Conservation (phyloP, 2,888 invertebrate species). For the Megastigmus dorsalis region DNA sequence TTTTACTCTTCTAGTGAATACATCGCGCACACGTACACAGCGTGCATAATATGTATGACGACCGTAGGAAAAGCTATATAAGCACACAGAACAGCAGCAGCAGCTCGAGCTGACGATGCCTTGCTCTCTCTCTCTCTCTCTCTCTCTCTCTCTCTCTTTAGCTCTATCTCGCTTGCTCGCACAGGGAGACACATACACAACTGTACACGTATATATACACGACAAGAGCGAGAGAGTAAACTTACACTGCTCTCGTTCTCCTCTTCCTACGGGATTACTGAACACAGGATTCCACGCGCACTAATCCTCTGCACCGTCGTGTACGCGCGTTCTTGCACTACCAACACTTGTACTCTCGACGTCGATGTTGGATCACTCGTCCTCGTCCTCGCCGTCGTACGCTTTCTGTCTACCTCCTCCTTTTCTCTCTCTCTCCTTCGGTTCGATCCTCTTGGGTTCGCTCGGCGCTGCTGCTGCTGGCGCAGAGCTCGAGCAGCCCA, state of each 20-base stretch:
- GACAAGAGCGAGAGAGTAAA: neutral
- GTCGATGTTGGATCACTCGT: slow-evolving; percentile 1
- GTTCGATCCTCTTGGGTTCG: slow-evolving; percentile 26
- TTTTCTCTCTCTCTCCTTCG: neutral
- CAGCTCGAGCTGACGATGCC: slow-evolving; percentile 16
- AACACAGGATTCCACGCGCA: slow-evolving; percentile 15
- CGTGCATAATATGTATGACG: neutral
- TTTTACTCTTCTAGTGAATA: no score
- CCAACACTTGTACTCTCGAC: no score
- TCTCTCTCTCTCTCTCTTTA: neutral
- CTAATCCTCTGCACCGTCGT: slow-evolving; percentile 3
- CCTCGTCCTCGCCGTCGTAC: neutral
- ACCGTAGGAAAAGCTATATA: neutral
- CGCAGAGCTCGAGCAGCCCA: slow-evolving; percentile 3
- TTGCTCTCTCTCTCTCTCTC: neutral
- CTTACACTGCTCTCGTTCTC: slow-evolving; percentile 28
- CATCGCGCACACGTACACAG: neutral
- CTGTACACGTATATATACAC: neutral
- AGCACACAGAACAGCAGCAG: no score
- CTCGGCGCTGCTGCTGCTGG: slow-evolving; percentile 34
- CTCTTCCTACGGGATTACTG: neutral
- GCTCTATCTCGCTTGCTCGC: neutral
- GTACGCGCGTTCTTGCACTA: no score
- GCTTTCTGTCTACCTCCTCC: slow-evolving; percentile 1
- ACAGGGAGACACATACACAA: neutral